A percentile compares a stretch with the other conserved stretches of the same genome.
These are phyloP conservation scores for Eristalis intricaria DNA, from an alignment of 2,888 invertebrate species.

Conservation along the genomic window DNA sequence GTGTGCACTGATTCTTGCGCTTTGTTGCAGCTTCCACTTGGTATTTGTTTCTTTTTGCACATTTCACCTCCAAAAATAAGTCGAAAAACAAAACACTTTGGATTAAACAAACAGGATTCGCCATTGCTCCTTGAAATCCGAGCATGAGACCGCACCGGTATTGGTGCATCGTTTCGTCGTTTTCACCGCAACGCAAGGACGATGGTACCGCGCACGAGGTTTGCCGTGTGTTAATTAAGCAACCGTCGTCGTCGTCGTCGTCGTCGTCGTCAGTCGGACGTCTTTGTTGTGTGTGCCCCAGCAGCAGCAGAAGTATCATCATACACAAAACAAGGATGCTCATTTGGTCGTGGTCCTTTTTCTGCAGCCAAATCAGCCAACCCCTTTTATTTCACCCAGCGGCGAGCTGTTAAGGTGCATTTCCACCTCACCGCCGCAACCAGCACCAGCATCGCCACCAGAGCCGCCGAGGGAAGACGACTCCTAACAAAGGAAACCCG, in stretches of 20 bases:
- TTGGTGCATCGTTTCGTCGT: slow-evolving; percentile 31
- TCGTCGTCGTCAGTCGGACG: slow-evolving; percentile 50
- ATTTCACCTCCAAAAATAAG: slow-evolving; percentile 29
- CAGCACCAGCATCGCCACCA: background rate
- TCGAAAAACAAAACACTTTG: slow-evolving; percentile 21
- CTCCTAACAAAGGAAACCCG: slow-evolving; percentile 50
- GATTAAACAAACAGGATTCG: slow-evolving; percentile 24
- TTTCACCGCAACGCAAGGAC: slow-evolving; percentile 49
- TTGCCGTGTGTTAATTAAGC: slow-evolving; percentile 69
- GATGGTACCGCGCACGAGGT: slow-evolving; percentile 12
- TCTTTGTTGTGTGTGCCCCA: slow-evolving; percentile 50
- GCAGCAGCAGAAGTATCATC: slow-evolving; percentile 58
- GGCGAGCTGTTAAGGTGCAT: slow-evolving; percentile 50
- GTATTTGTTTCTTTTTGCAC: slow-evolving; percentile 33
- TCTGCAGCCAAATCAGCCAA: slow-evolving; percentile 35
- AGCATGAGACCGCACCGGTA: background rate
- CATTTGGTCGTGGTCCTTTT: slow-evolving; percentile 65
- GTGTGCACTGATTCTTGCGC: background rate
- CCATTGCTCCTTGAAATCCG: background rate
- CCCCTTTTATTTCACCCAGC: slow-evolving; percentile 32
- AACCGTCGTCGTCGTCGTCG: slow-evolving; percentile 54
- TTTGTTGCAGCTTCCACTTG: slow-evolving; percentile 45
- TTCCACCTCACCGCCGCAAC: slow-evolving; percentile 28
- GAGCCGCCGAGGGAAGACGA: slow-evolving; percentile 28
- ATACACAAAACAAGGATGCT: slow-evolving; percentile 62